Evolutionary conservation across 2,888 invertebrate species (phyloP).

Genomic region (Metellina segmentata): DNA sequence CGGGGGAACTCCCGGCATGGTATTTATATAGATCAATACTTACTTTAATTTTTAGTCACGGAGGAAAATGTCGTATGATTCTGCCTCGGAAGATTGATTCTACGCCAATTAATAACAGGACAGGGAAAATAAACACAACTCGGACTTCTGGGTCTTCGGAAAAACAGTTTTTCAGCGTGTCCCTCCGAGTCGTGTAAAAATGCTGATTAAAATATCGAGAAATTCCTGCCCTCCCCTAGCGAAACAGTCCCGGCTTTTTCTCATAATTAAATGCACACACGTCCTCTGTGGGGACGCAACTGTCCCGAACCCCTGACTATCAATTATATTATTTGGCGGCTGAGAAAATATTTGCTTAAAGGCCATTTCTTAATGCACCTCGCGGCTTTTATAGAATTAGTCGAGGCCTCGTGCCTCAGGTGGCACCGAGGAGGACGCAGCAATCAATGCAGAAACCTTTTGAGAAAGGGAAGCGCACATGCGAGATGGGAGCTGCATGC

Average conservation of each 20-base stretch:
- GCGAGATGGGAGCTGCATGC: background rate
- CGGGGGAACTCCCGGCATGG: too few relatives aligned
- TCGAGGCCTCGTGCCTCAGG: conserved; percentile 49
- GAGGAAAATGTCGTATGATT: background rate
- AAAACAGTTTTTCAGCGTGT: background rate
- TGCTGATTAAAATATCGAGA: conserved; percentile 51
- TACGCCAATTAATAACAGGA: conserved; percentile 35
- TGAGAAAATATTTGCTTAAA: conserved; percentile 75
- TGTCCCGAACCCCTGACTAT: conserved; percentile 30
- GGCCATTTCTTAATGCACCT: conserved; percentile 75
- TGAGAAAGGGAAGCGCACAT: background rate
- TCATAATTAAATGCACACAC: conserved; percentile 65
- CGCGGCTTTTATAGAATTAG: conserved; percentile 73
- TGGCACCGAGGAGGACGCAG: conserved; percentile 23
- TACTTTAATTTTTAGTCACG: background rate
- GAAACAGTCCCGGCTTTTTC: conserved; percentile 44
- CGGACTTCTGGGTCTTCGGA: background rate
- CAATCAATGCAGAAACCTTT: conserved; percentile 67
- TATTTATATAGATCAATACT: too few relatives aligned
- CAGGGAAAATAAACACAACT: conserved; percentile 16
- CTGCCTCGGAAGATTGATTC: background rate
- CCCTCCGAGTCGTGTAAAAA: conserved; percentile 23
- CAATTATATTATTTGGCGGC: conserved; percentile 71
- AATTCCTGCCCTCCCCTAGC: background rate
- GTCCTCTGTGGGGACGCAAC: background rate